Evolutionary conservation across 2,113 vertebrate genomes (phyloP), one percentile per base, ranked within the genome.

Genomic region (Anas platyrhynchos): DNA sequence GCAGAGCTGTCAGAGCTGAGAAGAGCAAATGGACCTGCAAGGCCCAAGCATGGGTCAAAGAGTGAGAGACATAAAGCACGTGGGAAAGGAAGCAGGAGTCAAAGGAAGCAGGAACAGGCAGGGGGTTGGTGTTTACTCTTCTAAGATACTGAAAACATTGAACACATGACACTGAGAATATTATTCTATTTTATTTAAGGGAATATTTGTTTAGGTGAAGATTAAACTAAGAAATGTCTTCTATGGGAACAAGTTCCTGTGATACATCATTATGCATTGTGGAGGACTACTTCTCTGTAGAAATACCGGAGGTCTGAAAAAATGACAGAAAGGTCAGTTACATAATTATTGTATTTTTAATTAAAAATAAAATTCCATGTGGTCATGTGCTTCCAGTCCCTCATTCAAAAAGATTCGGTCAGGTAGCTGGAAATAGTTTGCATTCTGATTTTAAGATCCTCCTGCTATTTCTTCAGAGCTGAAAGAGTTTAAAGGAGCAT

Each of bases 61-160:
- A 36, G 87, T 62, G 46, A 83, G 83, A 92, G 83, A 94, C 92
- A 88, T 41, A 83, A 67, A 84, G 58, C 86, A 93, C 5, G 0
- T 96, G 94, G 94, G 96, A 96, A 96, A 95, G 94, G 92, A 94
- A 96, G 77, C 71, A 55, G 69, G 26, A 93, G 66, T 27, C 83
- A 86, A 16, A 90, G 88, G 93, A 95, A 91, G 73, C 67, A 86
- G 89, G 86, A 96, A 86, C 50, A 87, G 46, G 59, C 93, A 83
- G 62, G 72, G 65, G 86, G 76, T 36, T 15, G 61, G 36, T 96
- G 80, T 95, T 96, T 96, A 79, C 55, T 84, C 66, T 90, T 78
- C 77, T 74, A 73, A 86, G 44, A n/a, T 50, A 54, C 62, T 93
- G 69, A 72, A 88, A 95, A 90, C 34, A 69, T 54, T 72, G 73